These are phyloP conservation scores for Scaptomyza pallida DNA, from an alignment of 1,140 invertebrate species.

Conservation along the genomic window DNA sequence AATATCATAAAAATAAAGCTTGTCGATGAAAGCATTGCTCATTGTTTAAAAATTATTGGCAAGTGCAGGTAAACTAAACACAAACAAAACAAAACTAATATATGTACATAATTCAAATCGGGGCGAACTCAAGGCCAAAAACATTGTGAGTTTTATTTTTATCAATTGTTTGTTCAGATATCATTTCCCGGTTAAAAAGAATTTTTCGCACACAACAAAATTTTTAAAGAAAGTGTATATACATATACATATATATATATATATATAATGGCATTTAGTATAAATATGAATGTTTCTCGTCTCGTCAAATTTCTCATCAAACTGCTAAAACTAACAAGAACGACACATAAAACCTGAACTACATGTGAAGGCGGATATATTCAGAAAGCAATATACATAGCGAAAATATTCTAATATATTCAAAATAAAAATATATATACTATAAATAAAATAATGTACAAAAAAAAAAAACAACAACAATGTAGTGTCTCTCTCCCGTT, in stretches of 20 bases:
- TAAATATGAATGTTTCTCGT: too few relatives aligned
- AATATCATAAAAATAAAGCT: background rate
- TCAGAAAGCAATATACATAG: conserved; percentile 32
- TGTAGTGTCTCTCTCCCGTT: background rate
- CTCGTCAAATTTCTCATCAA: conserved; percentile 29
- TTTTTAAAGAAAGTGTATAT: conserved; percentile 38
- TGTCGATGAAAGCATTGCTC: background rate
- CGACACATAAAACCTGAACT: background rate
- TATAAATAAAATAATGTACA: conserved; percentile 28
- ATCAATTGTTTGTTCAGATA: conserved; percentile 21
- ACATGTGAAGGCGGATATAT: conserved; percentile 44
- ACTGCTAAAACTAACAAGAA: conserved; percentile 27
- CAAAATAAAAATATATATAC: conserved; percentile 15
- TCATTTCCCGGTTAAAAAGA: conserved; percentile 29
- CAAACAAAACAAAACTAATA: background rate
- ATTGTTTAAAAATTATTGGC: conserved; percentile 2
- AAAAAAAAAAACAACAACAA: too few relatives aligned
- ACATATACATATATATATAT: too few relatives aligned
- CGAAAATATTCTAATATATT: conserved; percentile 43
- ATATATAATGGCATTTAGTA: background rate
- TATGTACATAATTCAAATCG: background rate
- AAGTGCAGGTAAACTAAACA: conserved; percentile 11
- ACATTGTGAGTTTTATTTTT: conserved; percentile 28
- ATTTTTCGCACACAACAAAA: conserved; percentile 22
- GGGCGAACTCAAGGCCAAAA: conserved; percentile 29